Percentiles rank a stretch among this genome's conserved stretches.
phyloP scores from a whole-genome alignment of 2,888 invertebrate species.

The Falcaria lacertinaria region DNA sequence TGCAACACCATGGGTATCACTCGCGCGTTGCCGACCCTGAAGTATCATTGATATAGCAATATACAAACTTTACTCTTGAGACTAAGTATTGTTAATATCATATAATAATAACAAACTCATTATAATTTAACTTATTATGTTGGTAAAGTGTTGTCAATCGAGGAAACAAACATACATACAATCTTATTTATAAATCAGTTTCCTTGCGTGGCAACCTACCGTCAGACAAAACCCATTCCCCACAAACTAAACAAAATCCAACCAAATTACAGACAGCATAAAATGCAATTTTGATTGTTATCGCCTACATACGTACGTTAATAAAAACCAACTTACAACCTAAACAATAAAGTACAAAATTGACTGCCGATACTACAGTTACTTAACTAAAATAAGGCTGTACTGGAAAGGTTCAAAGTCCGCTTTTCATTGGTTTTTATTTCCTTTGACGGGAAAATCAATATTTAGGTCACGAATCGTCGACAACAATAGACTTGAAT shows the following conservation, averaged over 20 bases:
- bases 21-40: no score
- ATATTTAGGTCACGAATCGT: constrained; percentile 41
- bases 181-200: neutral
- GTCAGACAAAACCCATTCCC: neutral
- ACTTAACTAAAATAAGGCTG: neutral
- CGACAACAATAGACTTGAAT: constrained; percentile 10
- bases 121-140: no score
- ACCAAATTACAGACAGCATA: neutral
- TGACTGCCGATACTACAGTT: neutral
- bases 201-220: neutral
- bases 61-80: no score
- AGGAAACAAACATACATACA: no score
- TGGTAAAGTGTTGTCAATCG: no score
- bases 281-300: neutral
- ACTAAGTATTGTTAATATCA: no score
- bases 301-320: neutral
- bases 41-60: no score
- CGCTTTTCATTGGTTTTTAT: constrained; percentile 1
- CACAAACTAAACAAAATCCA: neutral
- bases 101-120: no score
- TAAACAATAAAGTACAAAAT: neutral
- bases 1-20: no score
- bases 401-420: neutral
- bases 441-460: constrained; percentile 22
- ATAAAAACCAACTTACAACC: neutral